A percentile compares a stretch with the other conserved stretches of the same genome.
Evolutionary conservation across 2,888 invertebrate species (phyloP).

Genomic region (Limnephilus marmoratus): DNA sequence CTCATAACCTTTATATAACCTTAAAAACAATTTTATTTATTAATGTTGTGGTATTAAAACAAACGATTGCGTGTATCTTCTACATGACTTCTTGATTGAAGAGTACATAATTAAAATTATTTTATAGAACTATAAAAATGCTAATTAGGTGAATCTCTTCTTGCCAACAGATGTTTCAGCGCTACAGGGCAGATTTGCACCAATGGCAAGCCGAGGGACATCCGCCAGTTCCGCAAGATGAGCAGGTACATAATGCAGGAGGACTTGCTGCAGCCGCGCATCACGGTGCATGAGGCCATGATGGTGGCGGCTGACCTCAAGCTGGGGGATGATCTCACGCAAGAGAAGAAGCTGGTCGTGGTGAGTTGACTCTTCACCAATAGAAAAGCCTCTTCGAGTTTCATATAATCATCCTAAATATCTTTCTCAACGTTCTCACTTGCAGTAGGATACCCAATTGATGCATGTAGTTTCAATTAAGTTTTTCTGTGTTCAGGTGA

Average conservation of each 20-base stretch:
- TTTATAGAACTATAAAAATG: background rate
- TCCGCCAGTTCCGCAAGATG: conserved; percentile 89
- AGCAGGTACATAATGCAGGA: conserved; percentile 98
- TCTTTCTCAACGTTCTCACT: background rate
- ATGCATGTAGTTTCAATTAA: no score
- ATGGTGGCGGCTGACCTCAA: conserved; percentile 93
- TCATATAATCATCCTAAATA: background rate
- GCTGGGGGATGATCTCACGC: conserved; percentile 81
- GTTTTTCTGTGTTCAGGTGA: conserved; percentile 78
- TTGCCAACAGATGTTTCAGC: conserved; percentile 78
- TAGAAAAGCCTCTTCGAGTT: background rate
- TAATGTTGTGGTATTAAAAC: background rate
- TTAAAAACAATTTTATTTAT: no score
- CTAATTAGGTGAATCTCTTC: background rate
- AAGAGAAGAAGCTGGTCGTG: conserved; percentile 81
- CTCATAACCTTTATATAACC: no score
- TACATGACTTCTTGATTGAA: background rate
- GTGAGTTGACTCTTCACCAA: conserved; percentile 75
- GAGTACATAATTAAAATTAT: background rate
- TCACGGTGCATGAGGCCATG: conserved; percentile 94
- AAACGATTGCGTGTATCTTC: background rate
- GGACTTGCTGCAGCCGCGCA: conserved; percentile 89
- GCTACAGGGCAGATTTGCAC: conserved; percentile 86
- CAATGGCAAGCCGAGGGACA: conserved; percentile 87
- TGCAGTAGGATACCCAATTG: background rate